Base-by-base conservation (phyloP, 2,797 vertebrate genomes). In the Poecilia picta region DNA sequence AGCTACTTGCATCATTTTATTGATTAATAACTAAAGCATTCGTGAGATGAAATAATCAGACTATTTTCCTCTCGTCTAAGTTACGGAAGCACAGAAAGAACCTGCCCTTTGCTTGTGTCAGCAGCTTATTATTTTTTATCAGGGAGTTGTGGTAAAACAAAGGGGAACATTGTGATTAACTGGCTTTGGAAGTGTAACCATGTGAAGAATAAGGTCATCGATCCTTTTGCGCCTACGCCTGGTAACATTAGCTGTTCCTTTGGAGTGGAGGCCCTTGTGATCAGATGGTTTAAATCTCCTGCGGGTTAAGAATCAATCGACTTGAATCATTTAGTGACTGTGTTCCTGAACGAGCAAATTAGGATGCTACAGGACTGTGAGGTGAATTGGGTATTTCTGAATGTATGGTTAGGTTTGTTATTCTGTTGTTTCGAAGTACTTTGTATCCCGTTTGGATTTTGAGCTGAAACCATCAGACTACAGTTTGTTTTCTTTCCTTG, bases 131-230 rank as follows among this genome's bases (percentile, higher is more conserved):
- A 57, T 72, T 72, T 51, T 51, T 47, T 47, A 47, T 47, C 18
- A 18, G 55, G 18, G 41, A 75, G 28, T 20, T 62, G n/a, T 46
- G n/a, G 20, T 62, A 75, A 75, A 62, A 62, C 55, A 62, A 75
- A 62, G 18, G 43, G 74, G 41, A 46, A 62, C 39, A 70, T 45
- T 70, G 68, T 45, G 39, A 45, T 70, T 70, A 70, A 70, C 31
- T 73, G 72, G 49, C 49, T 73, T 55, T 73, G 33, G 49, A 73
- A 73, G 73, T 53, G 72, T 73, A 53, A 73, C 41, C 72, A 51
- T 73, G 72, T 53, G 47, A 73, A 47, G 72, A 53, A 39, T 73
- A 73, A 73, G 51, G 51, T 51, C 33, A 73, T 73, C 53, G 39
- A 74, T 74, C 73, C 39, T 43, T 41, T 43, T 39, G 51, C 8